These are phyloP conservation scores for Tricholaema leucomelas DNA, from an alignment of 2,113 vertebrate genomes.

Conservation along the genomic window DNA sequence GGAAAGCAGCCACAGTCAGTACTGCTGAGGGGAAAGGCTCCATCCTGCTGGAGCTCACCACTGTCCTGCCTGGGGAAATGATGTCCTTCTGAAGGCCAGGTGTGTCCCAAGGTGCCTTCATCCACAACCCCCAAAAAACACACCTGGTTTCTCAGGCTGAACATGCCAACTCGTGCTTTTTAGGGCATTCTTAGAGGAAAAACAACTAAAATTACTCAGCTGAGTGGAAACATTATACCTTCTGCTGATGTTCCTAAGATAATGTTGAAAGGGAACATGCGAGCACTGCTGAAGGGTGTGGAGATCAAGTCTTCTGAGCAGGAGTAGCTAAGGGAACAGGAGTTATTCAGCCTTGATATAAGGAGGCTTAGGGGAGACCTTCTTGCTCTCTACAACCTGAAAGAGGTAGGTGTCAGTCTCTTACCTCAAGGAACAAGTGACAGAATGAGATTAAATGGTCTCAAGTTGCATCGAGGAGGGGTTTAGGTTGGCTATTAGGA, in stretches of 20 bases:
- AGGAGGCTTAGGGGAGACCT: no score
- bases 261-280: background rate
- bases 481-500: no score
- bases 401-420: no score
- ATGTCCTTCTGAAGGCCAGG: accelerated
- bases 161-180: accelerated
- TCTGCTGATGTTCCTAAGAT: background rate
- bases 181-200: background rate
- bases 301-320: no score
- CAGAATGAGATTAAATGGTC: no score
- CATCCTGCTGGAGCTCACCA: background rate
- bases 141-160: background rate
- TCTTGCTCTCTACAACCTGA: no score
- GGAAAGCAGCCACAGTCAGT: background rate
- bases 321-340: no score
- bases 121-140: background rate
- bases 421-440: no score
- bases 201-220: background rate
- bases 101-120: background rate
- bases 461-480: no score
- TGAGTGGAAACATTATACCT: background rate
- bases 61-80: background rate
- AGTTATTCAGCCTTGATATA: no score
- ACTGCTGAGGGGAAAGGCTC: background rate
- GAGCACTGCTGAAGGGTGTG: no score